phyloP scores from a whole-genome alignment of 2,797 vertebrate species.

The Cottoperca gobio region DNA sequence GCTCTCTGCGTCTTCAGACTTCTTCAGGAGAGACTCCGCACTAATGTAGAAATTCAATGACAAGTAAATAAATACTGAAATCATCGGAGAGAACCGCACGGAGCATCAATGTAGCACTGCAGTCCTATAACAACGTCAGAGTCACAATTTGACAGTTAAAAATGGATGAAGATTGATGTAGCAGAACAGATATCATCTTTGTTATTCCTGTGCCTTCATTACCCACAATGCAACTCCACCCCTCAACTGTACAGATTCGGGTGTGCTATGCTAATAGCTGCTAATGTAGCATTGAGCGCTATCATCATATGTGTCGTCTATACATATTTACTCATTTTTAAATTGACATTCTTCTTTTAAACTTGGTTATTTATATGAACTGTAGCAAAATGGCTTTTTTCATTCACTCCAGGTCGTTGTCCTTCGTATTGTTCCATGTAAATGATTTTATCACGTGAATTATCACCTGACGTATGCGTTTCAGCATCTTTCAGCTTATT shows the following conservation, averaged over 20 bases:
- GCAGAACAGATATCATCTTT: neutral
- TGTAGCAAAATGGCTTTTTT: too few relatives aligned
- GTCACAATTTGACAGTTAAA: too few relatives aligned
- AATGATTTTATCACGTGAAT: too few relatives aligned
- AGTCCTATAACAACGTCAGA: neutral
- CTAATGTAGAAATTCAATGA: neutral
- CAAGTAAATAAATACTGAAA: neutral
- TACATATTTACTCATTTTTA: too few relatives aligned
- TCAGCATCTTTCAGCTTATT: too few relatives aligned
- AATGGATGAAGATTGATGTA: too few relatives aligned
- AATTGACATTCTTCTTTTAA: too few relatives aligned
- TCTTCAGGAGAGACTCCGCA: neutral
- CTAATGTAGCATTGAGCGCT: neutral
- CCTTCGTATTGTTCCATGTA: too few relatives aligned
- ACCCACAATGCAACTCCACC: neutral
- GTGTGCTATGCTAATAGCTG: neutral
- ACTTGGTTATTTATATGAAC: too few relatives aligned
- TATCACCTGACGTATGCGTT: neutral
- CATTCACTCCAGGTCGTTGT: too few relatives aligned
- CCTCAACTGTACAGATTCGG: neutral
- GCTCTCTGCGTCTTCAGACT: neutral
- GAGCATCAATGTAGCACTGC: fast-evolving
- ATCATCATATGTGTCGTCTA: too few relatives aligned
- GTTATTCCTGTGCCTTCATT: neutral
- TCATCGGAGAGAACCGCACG: neutral